Conservation (phyloP, 2,888 invertebrate species). For the Cartodere bifasciata region DNA sequence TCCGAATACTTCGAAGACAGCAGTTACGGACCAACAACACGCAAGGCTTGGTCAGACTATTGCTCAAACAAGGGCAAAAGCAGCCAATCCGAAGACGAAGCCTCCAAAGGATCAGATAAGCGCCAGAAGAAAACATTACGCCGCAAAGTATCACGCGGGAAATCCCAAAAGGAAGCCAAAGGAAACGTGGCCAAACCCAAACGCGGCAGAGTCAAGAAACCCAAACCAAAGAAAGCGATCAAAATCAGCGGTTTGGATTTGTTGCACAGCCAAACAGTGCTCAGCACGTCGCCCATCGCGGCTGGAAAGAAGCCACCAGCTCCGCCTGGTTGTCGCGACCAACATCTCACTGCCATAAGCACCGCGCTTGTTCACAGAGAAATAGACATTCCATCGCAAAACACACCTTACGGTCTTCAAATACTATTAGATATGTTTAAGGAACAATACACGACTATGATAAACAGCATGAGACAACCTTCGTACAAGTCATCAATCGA, state of each 20-base stretch:
- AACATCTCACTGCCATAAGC: slow-evolving; percentile 67
- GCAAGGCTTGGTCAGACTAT: slow-evolving; percentile 65
- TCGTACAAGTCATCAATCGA: slow-evolving; percentile 60
- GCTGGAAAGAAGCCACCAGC: slow-evolving; percentile 65
- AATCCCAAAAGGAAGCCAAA: slow-evolving; percentile 24
- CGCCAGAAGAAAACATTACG: slow-evolving; percentile 36
- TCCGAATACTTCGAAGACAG: slow-evolving; percentile 33
- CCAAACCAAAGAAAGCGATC: slow-evolving; percentile 49
- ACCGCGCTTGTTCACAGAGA: slow-evolving; percentile 69
- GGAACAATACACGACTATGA: slow-evolving; percentile 73
- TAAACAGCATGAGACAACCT: slow-evolving; percentile 73
- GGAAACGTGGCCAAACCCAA: slow-evolving; percentile 30
- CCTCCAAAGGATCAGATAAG: slow-evolving; percentile 25
- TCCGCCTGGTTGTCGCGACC: slow-evolving; percentile 85
- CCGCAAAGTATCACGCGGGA: slow-evolving; percentile 39
- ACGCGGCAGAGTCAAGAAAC: slow-evolving; percentile 48
- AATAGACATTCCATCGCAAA: slow-evolving; percentile 66
- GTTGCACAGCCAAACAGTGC: slow-evolving; percentile 76
- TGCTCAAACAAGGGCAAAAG: slow-evolving; percentile 49
- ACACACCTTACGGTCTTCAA: slow-evolving; percentile 76
- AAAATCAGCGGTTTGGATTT: slow-evolving; percentile 81
- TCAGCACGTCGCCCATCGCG: slow-evolving; percentile 66
- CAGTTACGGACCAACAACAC: slow-evolving; percentile 53
- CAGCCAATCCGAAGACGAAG: slow-evolving; percentile 48
- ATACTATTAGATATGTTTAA: slow-evolving; percentile 75